phyloP scores from a whole-genome alignment of 2,888 invertebrate genomes.

The Drosophila seclusa region DNA sequence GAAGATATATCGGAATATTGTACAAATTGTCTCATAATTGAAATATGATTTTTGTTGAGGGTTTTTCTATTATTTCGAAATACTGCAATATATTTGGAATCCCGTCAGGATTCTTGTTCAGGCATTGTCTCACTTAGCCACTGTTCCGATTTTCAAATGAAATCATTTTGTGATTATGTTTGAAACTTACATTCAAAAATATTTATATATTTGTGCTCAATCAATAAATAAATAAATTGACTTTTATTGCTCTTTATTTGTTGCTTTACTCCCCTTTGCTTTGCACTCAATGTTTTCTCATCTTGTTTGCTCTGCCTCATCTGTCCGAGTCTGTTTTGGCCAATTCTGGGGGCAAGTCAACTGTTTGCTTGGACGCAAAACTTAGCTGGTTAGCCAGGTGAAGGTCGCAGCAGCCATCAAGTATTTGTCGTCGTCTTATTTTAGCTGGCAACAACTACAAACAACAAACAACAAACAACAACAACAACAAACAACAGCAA shows the following conservation, averaged over 20 bases:
- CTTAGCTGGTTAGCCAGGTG: constrained; percentile 43
- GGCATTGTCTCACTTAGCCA: too few species aligned
- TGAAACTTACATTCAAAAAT: too few species aligned
- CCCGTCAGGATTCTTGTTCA: too few species aligned
- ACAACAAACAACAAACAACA: constrained; percentile 24
- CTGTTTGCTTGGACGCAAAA: constrained; percentile 16
- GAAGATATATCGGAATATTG: too few species aligned
- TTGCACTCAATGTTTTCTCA: background rate
- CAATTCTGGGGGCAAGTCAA: constrained; percentile 11
- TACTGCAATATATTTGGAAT: too few species aligned
- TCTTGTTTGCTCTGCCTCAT: background rate
- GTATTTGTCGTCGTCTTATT: constrained; percentile 37
- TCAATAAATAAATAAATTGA: too few species aligned
- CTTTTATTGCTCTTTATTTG: background rate
- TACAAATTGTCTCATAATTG: too few species aligned
- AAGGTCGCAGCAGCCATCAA: constrained; percentile 57
- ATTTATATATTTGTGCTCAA: too few species aligned
- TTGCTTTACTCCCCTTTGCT: background rate
- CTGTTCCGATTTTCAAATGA: too few species aligned
- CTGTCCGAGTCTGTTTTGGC: background rate
- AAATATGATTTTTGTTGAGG: too few species aligned
- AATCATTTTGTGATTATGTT: too few species aligned
- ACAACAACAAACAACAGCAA: constrained; percentile 18
- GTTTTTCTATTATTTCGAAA: too few species aligned
- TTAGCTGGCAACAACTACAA: constrained; percentile 25